Evolutionary conservation across 2,113 vertebrate genomes (phyloP).

Genomic region (Sarotherodon lohbergeri): DNA sequence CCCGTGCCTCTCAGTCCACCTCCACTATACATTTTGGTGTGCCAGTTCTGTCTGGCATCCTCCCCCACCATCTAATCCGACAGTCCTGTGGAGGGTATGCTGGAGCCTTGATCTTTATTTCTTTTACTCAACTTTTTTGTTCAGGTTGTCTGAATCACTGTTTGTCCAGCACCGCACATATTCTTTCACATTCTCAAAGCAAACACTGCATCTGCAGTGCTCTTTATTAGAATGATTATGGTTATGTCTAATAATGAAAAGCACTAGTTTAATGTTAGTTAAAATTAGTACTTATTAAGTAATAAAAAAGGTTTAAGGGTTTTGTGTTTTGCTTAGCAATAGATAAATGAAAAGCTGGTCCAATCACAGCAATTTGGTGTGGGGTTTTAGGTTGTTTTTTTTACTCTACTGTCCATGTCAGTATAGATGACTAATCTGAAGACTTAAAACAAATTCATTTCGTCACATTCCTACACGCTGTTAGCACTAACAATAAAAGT

Average conservation of each 20-base stretch:
- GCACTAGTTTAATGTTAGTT: background rate
- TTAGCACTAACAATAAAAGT: background rate
- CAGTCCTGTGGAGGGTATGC: no score
- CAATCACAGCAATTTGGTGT: background rate
- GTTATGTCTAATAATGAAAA: background rate
- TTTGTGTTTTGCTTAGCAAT: background rate
- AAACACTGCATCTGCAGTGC: no score
- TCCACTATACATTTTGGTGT: no score
- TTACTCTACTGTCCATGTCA: background rate
- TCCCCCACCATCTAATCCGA: no score
- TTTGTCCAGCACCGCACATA: no score
- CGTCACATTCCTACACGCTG: background rate
- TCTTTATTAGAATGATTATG: no score
- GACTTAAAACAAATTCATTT: background rate
- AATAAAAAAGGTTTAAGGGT: background rate
- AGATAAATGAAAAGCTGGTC: background rate
- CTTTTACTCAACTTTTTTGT: no score
- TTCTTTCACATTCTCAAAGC: no score
- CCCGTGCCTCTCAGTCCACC: no score
- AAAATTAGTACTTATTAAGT: background rate
- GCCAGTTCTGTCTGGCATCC: no score
- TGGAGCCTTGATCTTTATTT: no score
- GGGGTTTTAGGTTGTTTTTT: background rate
- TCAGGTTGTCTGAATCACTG: no score
- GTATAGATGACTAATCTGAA: background rate